Conservation (phyloP, 2,888 invertebrate genomes). For the Cephus nigrinus region DNA sequence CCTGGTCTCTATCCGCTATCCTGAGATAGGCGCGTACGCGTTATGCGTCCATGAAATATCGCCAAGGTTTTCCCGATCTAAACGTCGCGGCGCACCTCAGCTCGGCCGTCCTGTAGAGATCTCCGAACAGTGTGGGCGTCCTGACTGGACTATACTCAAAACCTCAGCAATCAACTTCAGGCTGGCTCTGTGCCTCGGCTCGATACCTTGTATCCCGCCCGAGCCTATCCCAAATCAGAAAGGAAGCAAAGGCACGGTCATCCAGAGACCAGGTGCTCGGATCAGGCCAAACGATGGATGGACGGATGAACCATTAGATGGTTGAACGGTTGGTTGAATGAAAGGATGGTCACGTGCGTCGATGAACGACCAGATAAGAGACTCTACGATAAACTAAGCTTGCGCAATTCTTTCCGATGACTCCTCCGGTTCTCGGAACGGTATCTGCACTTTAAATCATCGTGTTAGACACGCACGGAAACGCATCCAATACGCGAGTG, state of each 20-base stretch:
- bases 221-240: not conserved
- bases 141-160: not conserved
- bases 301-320: not conserved
- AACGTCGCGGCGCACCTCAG: not conserved
- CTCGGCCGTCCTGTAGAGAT: not conserved
- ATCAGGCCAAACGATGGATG: not conserved
- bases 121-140: not conserved
- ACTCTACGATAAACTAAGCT: not conserved
- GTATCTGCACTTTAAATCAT: slow-evolving; percentile 25
- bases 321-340: not conserved
- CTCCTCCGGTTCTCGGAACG: not conserved
- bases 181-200: not conserved
- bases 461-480: slow-evolving; percentile 18
- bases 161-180: not conserved
- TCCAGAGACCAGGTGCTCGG: not conserved
- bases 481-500: not conserved
- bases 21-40: not conserved
- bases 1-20: not conserved
- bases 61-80: slow-evolving; percentile 7
- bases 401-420: not conserved
- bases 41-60: not conserved
- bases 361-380: not conserved
- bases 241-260: not conserved
- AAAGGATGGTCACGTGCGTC: not conserved
- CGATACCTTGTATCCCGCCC: not conserved